phyloP scores from a whole-genome alignment of 2,888 invertebrate genomes.

The Nemurella pictetii region DNA sequence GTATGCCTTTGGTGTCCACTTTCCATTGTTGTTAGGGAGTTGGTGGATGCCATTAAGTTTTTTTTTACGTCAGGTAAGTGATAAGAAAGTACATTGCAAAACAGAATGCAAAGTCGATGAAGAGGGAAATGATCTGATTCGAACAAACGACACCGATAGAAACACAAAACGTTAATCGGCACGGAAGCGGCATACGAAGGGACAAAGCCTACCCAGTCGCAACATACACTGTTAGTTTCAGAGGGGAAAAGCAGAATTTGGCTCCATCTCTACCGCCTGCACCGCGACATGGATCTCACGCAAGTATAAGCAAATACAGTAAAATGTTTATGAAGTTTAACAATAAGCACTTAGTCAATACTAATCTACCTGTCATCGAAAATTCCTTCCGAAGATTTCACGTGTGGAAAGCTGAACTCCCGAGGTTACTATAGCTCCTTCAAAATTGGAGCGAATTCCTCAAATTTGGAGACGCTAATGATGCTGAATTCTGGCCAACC shows the following conservation, averaged over 20 bases:
- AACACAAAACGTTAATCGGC: neutral
- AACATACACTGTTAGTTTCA: neutral
- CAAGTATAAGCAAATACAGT: too few relatives aligned
- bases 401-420: slow-evolving; percentile 2
- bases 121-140: neutral
- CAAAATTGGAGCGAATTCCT: neutral
- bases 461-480: neutral
- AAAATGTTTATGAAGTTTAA: too few relatives aligned
- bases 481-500: neutral
- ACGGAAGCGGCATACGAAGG: neutral
- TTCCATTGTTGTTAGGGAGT: too few relatives aligned
- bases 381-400: neutral
- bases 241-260: neutral
- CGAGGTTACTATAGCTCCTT: neutral
- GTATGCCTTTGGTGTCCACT: too few relatives aligned
- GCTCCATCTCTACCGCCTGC: neutral
- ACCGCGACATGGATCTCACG: neutral
- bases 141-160: neutral
- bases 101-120: neutral
- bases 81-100: neutral
- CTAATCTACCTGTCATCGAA: neutral
- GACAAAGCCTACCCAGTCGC: neutral
- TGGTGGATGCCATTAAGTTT: too few relatives aligned
- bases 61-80: neutral
- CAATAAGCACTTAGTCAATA: too few relatives aligned